Percentiles rank a stretch among this genome's conserved stretches.
These are phyloP conservation scores for Pyrrhosoma nymphula DNA, from an alignment of 2,888 invertebrate species.

Conservation along the genomic window DNA sequence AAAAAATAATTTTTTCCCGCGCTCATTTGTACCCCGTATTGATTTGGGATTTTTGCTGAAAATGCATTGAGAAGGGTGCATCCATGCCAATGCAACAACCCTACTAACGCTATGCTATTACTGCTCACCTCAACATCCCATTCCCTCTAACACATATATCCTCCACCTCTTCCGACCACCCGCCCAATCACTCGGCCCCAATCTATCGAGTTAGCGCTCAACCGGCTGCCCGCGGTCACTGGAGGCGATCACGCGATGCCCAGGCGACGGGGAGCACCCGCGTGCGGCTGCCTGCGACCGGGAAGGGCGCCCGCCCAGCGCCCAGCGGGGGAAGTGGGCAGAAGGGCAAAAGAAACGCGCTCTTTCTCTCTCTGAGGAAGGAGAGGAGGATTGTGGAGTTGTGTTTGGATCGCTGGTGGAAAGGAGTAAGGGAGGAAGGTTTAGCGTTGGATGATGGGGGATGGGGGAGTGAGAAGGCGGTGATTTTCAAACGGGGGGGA, in stretches of 20 bases:
- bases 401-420: not conserved
- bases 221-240: slow-evolving; percentile 24
- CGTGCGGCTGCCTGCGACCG: not conserved
- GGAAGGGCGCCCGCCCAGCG: not conserved
- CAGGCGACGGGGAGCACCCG: not conserved
- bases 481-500: not conserved
- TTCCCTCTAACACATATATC: not conserved
- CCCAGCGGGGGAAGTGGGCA: no score
- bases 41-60: no score
- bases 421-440: not conserved
- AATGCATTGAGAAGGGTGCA: no score
- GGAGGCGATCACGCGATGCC: slow-evolving; percentile 58
- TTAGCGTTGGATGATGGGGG: no score
- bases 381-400: not conserved
- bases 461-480: no score
- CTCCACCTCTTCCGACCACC: not conserved
- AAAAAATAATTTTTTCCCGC: no score
- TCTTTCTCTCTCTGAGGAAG: no score
- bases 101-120: no score
- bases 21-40: no score
- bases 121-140: not conserved
- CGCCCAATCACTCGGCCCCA: not conserved
- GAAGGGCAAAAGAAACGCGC: no score
- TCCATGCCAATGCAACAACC: no score
- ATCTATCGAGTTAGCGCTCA: slow-evolving; percentile 53